Evolutionary conservation across 2,888 invertebrate species (phyloP).

Genomic region (Teleogryllus oceanicus): DNA sequence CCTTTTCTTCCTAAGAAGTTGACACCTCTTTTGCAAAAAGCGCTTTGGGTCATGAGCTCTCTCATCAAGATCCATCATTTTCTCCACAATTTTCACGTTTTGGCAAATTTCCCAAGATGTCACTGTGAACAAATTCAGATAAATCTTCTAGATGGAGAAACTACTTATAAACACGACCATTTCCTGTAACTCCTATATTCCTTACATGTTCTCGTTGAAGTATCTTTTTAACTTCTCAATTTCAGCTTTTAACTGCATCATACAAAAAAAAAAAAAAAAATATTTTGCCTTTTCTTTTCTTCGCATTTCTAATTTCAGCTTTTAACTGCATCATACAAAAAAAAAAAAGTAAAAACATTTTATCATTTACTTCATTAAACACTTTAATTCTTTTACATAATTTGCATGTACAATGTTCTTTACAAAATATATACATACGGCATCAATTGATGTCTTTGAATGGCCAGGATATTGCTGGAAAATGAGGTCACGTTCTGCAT

Average conservation of each 20-base stretch:
- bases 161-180: background rate
- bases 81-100: constrained; percentile 69
- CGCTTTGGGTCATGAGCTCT: constrained; percentile 78
- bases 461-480: constrained; percentile 59
- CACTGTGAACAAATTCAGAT: constrained; percentile 46
- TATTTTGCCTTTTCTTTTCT: constrained; percentile 70
- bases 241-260: too few relatives aligned
- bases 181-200: too few relatives aligned
- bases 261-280: too few relatives aligned
- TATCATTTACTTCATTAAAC: too few relatives aligned
- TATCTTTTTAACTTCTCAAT: constrained; percentile 63
- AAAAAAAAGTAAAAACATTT: too few relatives aligned
- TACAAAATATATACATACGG: constrained; percentile 42
- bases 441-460: constrained; percentile 55
- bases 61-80: constrained; percentile 71
- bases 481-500: constrained; percentile 61
- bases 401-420: too few relatives aligned
- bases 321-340: background rate
- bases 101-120: constrained; percentile 64
- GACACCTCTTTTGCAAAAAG: constrained; percentile 79
- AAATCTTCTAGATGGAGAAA: background rate
- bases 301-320: constrained; percentile 71
- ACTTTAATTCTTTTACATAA: too few relatives aligned
- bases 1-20: constrained; percentile 78
- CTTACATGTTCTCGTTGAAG: constrained; percentile 63